phyloP scores from a whole-genome alignment of 2,797 vertebrate genomes.

The Centropyge bicolor region DNA sequence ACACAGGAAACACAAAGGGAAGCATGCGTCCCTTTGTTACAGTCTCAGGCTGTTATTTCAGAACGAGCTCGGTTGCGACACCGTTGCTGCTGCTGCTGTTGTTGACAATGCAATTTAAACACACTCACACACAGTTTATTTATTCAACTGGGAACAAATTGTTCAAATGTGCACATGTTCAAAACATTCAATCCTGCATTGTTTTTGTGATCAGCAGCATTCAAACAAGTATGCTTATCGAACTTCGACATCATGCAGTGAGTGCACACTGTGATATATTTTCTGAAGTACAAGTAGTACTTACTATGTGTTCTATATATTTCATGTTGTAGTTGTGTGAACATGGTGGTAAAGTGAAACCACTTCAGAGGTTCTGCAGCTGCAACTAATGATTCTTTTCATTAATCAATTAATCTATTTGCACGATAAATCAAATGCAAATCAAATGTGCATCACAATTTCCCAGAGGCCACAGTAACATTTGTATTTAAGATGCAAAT shows the following conservation, averaged over 20 bases:
- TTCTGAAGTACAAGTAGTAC: background rate
- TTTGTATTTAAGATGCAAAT: too few species aligned
- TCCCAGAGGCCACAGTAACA: too few species aligned
- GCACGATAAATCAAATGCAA: too few species aligned
- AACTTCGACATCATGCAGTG: background rate
- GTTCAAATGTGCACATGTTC: constrained; percentile 13
- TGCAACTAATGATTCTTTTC: too few species aligned
- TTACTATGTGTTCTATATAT: background rate
- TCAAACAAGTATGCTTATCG: background rate
- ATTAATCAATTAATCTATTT: too few species aligned
- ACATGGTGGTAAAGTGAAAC: background rate
- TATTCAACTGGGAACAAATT: constrained; percentile 12
- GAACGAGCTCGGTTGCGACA: constrained; percentile 45
- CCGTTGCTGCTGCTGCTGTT: constrained; percentile 28
- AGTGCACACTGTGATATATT: background rate
- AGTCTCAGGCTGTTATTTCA: constrained; percentile 55
- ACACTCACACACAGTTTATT: constrained; percentile 21
- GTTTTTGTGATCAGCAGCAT: background rate
- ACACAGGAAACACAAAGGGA: constrained; percentile 71
- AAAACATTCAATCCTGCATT: background rate
- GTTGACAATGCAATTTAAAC: constrained; percentile 48
- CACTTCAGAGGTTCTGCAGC: background rate
- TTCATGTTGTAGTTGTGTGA: background rate
- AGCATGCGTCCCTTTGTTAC: constrained; percentile 71
- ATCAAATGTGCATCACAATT: too few species aligned